Conservation (phyloP, 2,113 vertebrate genomes). For the Cinclus cinclus region DNA sequence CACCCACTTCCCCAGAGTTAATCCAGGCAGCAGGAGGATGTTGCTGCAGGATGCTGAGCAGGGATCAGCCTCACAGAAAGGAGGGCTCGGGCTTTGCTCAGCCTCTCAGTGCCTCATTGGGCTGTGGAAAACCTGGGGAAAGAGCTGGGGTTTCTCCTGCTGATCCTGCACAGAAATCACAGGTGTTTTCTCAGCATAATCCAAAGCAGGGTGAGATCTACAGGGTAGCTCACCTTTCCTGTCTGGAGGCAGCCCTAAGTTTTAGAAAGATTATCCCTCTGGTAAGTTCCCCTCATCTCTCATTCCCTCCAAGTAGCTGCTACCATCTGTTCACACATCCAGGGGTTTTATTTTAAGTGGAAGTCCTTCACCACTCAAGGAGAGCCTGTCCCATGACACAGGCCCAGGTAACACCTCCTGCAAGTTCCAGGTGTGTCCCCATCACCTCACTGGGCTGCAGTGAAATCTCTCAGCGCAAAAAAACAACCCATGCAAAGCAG, state of each 20-base stretch:
- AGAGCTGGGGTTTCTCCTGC: neutral
- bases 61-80: neutral
- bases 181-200: neutral
- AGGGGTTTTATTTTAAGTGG: neutral
- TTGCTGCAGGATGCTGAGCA: neutral
- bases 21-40: neutral
- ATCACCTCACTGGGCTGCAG: neutral
- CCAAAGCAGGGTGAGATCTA: neutral
- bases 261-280: neutral
- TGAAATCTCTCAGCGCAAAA: neutral
- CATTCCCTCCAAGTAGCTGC: neutral
- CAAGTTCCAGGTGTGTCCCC: neutral
- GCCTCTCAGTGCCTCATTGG: neutral
- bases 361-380: neutral
- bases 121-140: neutral
- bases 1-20: neutral
- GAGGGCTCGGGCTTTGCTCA: neutral
- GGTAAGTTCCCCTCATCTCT: neutral
- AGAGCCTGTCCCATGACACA: neutral
- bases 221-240: neutral
- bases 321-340: neutral
- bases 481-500: neutral
- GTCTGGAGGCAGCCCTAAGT: neutral
- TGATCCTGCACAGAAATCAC: neutral
- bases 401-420: neutral